Evolutionary conservation across 1,140 invertebrate genomes (phyloP).

Genomic region (Ceratina australensis): DNA sequence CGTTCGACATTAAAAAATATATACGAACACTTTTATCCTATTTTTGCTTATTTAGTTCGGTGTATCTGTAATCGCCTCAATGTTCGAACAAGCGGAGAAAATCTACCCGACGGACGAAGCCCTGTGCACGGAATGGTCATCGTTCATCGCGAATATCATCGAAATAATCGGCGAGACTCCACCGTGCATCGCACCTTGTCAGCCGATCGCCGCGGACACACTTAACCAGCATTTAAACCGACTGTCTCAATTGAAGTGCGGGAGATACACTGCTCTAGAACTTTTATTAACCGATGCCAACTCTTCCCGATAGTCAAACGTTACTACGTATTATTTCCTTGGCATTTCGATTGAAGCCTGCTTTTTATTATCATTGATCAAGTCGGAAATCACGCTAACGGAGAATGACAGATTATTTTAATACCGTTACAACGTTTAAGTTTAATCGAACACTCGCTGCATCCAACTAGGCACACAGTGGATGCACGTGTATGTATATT

Average conservation of each 20-base stretch:
- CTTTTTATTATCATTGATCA: slow-evolving; percentile 48
- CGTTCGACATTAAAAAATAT: no score
- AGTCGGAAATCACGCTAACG: slow-evolving; percentile 41
- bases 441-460: slow-evolving; percentile 40
- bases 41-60: slow-evolving; percentile 72
- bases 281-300: slow-evolving; percentile 74
- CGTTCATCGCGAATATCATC: slow-evolving; percentile 68
- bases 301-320: slow-evolving; percentile 63
- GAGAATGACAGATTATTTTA: slow-evolving; percentile 49
- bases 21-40: no score
- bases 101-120: slow-evolving; percentile 60
- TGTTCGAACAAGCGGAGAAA: slow-evolving; percentile 74
- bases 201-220: slow-evolving; percentile 70
- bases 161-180: slow-evolving; percentile 65
- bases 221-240: slow-evolving; percentile 72
- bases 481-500: slow-evolving; percentile 1
- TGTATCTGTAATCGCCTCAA: slow-evolving; percentile 73
- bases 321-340: slow-evolving; percentile 32
- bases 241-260: slow-evolving; percentile 66
- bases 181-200: slow-evolving; percentile 70
- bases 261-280: slow-evolving; percentile 70
- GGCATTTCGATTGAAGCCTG: slow-evolving; percentile 36
- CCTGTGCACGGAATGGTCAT: slow-evolving; percentile 71
- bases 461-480: slow-evolving; percentile 52
- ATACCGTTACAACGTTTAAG: slow-evolving; percentile 47